phyloP scores from a whole-genome alignment of 2,797 vertebrate species.

The Clarias laeviceps region DNA sequence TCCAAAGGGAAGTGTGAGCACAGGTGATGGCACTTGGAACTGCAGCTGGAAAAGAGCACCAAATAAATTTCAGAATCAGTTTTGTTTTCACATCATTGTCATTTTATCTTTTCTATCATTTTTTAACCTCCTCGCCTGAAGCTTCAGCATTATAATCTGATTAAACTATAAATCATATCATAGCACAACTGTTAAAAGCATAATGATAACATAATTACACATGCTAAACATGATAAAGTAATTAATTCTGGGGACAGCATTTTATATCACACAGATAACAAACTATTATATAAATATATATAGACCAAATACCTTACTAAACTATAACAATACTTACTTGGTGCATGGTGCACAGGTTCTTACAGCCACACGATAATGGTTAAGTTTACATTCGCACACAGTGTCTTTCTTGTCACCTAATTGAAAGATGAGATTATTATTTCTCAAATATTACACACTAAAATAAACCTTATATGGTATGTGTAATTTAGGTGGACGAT shows the following conservation, averaged over 20 bases:
- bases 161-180: background rate
- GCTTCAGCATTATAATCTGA: background rate
- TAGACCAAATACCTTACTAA: background rate
- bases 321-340: conserved; percentile 62
- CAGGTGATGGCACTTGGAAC: background rate
- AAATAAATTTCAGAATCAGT: background rate
- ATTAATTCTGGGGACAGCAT: background rate
- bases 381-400: conserved; percentile 62
- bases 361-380: conserved; percentile 47
- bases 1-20: background rate
- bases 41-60: conserved; percentile 26
- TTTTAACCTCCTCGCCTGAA: background rate
- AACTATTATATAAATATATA: too few relatives aligned
- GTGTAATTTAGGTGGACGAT: background rate
- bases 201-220: background rate
- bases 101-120: background rate
- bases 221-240: background rate
- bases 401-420: conserved; percentile 66
- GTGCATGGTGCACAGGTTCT: conserved; percentile 62
- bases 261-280: too few relatives aligned
- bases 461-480: background rate
- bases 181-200: background rate
- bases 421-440: conserved; percentile 34
- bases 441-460: background rate
- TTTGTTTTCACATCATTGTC: background rate